Percentiles rank a stretch among this genome's conserved stretches.
Evolutionary conservation across 2,888 invertebrate genomes (phyloP).

Genomic region (Nomada flava): DNA sequence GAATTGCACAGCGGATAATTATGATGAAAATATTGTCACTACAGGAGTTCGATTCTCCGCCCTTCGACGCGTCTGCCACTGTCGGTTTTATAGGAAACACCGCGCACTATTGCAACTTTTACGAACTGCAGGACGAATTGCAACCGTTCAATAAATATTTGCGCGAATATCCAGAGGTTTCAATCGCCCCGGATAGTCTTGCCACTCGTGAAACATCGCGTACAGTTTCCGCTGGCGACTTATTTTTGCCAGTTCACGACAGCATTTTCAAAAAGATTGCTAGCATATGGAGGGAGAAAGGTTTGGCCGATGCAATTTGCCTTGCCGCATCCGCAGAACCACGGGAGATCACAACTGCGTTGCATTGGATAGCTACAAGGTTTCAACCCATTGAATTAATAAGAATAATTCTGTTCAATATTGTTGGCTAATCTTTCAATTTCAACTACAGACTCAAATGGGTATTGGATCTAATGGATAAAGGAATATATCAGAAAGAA

Average conservation of each 20-base stretch:
- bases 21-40: slow-evolving; percentile 79
- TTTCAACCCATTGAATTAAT: slow-evolving; percentile 31
- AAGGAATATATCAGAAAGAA: slow-evolving; percentile 78
- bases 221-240: slow-evolving; percentile 84
- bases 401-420: background rate
- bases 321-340: slow-evolving; percentile 86
- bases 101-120: slow-evolving; percentile 71
- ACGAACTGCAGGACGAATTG: slow-evolving; percentile 76
- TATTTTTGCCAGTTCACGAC: slow-evolving; percentile 89
- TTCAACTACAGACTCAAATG: slow-evolving; percentile 73
- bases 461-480: slow-evolving; percentile 78
- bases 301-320: slow-evolving; percentile 89
- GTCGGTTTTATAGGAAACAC: slow-evolving; percentile 70
- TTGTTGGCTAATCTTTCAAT: background rate
- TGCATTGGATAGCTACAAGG: slow-evolving; percentile 83
- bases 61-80: slow-evolving; percentile 70
- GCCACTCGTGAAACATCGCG: slow-evolving; percentile 86
- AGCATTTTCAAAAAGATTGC: slow-evolving; percentile 90
- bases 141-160: slow-evolving; percentile 79
- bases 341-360: slow-evolving; percentile 85
- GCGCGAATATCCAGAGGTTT: slow-evolving; percentile 89
- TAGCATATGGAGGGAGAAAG: slow-evolving; percentile 91
- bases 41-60: slow-evolving; percentile 73
- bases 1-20: slow-evolving; percentile 31
- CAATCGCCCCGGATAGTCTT: slow-evolving; percentile 88